Evolutionary conservation across 1,140 invertebrate genomes (phyloP), one percentile per base, ranked within the genome.

Genomic region (Aphidius gifuensis): DNA sequence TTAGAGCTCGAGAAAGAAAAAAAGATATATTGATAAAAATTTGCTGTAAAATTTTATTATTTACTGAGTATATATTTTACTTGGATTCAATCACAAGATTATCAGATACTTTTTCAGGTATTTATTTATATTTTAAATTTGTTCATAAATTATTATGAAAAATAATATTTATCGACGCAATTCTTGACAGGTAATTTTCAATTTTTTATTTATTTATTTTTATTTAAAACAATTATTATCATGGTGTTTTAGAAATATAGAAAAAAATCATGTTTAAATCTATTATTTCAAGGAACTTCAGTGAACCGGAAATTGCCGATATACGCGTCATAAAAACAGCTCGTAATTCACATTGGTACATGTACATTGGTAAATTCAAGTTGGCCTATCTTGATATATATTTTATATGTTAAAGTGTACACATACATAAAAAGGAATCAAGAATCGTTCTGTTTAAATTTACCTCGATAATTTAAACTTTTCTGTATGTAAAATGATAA

Each of bases 271-370:
- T 42, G 23, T 21, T 16, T 5, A 9, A 16, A 32, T 9, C 23
- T 56, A 8, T 40, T 9, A 40, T 32, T 56, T 61, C 50, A 40
- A 16, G 42, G 51, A 32, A 46, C 11, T 48, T 61, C 55, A 48
- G 40, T 61, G 53, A 39, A 47, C 42, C 66, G 62, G 56, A 64
- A 67, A 63, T 63, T 16, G 11, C 50, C 46, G 63, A 63, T 65
- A 66, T 53, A 48, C 39, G 55, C 46, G 58, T 59, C 56, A 48
- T 54, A 61, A 42, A 8, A 56, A 58, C 40, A 53, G 39, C n/a
- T 60, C 64, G 55, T 64, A 61, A 66, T 53, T 67, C 47, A 61
- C 42, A 6, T 42, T 6, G 21, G 53, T 55, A 16, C 39, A 42
- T 16, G 11, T 42, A 9, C 1, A 8, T 5, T n/a, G 9, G n/a